These are phyloP conservation scores for Rapana venosa DNA, from an alignment of 2,888 invertebrate genomes.

Conservation along the genomic window DNA sequence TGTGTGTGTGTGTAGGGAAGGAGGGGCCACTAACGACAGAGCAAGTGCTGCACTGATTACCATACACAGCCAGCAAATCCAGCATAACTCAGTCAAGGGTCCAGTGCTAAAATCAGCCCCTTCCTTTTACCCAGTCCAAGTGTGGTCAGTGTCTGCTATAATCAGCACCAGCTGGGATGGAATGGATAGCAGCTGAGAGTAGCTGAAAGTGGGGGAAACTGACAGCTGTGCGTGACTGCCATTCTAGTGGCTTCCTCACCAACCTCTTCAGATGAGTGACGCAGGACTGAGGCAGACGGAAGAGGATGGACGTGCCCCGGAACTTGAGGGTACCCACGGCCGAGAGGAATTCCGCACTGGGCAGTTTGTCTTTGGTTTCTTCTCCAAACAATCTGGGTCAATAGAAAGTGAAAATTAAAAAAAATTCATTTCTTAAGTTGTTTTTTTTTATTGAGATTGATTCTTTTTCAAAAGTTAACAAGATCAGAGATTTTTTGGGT, in stretches of 20 bases:
- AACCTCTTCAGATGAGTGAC: slow-evolving; percentile 64
- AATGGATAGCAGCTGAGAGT: too few relatives aligned
- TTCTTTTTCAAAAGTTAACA: background rate
- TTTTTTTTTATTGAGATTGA: background rate
- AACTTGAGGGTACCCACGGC: slow-evolving; percentile 84
- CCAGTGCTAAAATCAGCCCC: too few relatives aligned
- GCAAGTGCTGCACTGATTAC: too few relatives aligned
- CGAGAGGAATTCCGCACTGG: slow-evolving; percentile 82
- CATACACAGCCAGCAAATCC: too few relatives aligned
- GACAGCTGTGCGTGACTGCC: too few relatives aligned
- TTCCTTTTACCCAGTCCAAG: too few relatives aligned
- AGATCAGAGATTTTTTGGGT: background rate
- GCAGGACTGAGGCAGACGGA: slow-evolving; percentile 81
- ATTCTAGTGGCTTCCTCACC: background rate
- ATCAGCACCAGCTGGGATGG: too few relatives aligned
- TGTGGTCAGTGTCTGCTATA: too few relatives aligned
- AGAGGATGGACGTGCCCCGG: slow-evolving; percentile 84
- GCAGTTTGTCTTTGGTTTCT: slow-evolving; percentile 69
- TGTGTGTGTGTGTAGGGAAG: too few relatives aligned
- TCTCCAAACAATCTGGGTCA: slow-evolving; percentile 77
- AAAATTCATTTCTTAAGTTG: background rate
- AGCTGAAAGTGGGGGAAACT: too few relatives aligned
- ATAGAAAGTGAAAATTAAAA: slow-evolving; percentile 36
- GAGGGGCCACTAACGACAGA: too few relatives aligned
- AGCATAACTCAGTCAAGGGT: too few relatives aligned